Base-by-base conservation (phyloP, 2,113 vertebrate genomes). In the Rallus limicola region DNA sequence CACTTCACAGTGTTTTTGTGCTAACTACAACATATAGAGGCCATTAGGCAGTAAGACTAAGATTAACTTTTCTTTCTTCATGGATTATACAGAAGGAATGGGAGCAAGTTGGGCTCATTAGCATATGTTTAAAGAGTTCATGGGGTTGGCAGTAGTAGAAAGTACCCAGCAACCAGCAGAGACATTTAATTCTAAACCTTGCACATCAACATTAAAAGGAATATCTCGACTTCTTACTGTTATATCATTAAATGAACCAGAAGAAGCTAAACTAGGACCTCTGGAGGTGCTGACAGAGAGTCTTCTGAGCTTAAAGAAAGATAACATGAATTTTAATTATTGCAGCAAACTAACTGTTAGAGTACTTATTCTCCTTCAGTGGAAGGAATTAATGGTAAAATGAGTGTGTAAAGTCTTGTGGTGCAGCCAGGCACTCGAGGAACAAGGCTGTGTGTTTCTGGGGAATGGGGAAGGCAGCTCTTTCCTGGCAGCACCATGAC, bases 101-200 rank as follows among this genome's bases (percentile, higher is more conserved):
- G 88, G 88, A 96, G 68, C 69, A 42, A 96, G 48, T 67, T 2
- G 0, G 63, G 74, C 88, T 95, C 83, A 93, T 97, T 96, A 95
- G 83, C 93, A 94, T 97, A 95, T 10, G 36, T 91, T 96, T 95
- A 93, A 96, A 93, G 91, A 93, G 95, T 96, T 96, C 88, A 80
- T 26, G 17, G 67, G 83, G 96, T 72, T 92, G 86, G 92, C 86
- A 95, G 77, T 12, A 82, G 69, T 70, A 91, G 91, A 89, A 93
- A 91, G 86, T 79, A 87, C 86, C 86, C 93, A 93, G 95, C 95
- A 95, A 93, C 92, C 95, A 96, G 92, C 90, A 93, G 92, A 94
- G 95, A 80, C 19, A 11, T 79, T 96, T 91, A 94, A 96, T 96
- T 93, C 82, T 87, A 92, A 96, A 87, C 88, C 91, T 82, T 38